phyloP scores from a whole-genome alignment of 2,797 vertebrate genomes.

The Sylvia borin region DNA sequence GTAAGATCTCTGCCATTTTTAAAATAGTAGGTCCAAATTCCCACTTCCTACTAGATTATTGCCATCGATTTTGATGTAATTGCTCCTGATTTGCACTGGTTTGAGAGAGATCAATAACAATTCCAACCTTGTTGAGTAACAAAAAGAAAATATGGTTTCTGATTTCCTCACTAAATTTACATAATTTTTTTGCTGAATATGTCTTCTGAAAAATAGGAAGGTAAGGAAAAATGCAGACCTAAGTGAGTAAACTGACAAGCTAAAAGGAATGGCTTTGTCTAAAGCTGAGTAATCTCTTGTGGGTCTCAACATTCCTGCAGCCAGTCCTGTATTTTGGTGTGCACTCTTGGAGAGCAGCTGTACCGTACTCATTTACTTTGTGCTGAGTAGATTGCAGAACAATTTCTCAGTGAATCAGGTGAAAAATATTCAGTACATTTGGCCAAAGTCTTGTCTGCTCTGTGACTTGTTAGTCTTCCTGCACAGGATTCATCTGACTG shows the following conservation, averaged over 20 bases:
- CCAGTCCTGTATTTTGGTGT: neutral
- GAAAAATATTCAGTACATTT: neutral
- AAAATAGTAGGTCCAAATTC: neutral
- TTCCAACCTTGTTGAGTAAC: neutral
- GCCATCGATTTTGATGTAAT: neutral
- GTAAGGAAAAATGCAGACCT: neutral
- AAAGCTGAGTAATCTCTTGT: neutral
- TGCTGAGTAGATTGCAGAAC: neutral
- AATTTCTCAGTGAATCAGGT: neutral
- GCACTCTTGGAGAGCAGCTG: neutral
- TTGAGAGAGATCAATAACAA: neutral
- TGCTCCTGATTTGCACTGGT: neutral
- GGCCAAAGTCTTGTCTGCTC: neutral
- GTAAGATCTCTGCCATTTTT: neutral
- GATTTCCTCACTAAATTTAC: neutral
- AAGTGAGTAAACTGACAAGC: neutral
- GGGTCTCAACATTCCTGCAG: neutral
- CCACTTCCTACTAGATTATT: neutral
- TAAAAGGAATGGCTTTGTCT: neutral
- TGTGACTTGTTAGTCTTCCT: neutral
- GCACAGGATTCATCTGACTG: neutral
- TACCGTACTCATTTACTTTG: neutral
- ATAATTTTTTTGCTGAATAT: neutral
- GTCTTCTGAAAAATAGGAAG: neutral
- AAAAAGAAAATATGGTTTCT: neutral